phyloP scores from a whole-genome alignment of 2,113 vertebrate species.

The Origma solitaria region DNA sequence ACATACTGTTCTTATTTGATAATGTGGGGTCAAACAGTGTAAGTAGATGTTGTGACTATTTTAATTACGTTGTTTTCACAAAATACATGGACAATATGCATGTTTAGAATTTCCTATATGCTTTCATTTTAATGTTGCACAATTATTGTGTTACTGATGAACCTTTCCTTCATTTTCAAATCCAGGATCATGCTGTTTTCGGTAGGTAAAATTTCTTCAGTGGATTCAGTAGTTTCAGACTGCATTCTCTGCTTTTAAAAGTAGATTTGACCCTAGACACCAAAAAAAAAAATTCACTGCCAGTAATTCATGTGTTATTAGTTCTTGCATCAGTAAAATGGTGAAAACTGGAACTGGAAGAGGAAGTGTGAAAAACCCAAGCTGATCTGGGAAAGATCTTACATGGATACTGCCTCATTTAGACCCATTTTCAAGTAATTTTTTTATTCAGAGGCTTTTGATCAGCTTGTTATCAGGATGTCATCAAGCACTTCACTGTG shows the following conservation, averaged over 20 bases:
- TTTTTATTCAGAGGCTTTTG: background rate
- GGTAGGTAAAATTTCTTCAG: background rate
- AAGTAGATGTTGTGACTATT: background rate
- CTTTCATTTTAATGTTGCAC: background rate
- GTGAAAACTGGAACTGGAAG: background rate
- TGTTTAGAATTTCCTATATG: rapidly evolving
- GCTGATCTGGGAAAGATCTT: background rate
- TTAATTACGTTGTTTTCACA: background rate
- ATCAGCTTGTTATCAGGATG: background rate
- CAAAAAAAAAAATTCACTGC: background rate
- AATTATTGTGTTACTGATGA: background rate
- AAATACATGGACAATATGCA: background rate
- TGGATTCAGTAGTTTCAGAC: background rate
- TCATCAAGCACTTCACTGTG: background rate
- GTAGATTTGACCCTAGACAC: background rate
- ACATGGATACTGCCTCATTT: background rate
- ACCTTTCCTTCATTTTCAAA: background rate
- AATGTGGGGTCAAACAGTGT: background rate
- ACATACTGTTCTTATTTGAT: background rate
- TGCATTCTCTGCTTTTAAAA: background rate
- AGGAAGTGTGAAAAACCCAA: background rate
- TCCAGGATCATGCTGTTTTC: background rate
- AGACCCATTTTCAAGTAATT: background rate
- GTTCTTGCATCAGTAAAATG: background rate
- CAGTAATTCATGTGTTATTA: background rate